phyloP scores from a whole-genome alignment of 2,888 invertebrate genomes.

The Desoria tigrina region DNA sequence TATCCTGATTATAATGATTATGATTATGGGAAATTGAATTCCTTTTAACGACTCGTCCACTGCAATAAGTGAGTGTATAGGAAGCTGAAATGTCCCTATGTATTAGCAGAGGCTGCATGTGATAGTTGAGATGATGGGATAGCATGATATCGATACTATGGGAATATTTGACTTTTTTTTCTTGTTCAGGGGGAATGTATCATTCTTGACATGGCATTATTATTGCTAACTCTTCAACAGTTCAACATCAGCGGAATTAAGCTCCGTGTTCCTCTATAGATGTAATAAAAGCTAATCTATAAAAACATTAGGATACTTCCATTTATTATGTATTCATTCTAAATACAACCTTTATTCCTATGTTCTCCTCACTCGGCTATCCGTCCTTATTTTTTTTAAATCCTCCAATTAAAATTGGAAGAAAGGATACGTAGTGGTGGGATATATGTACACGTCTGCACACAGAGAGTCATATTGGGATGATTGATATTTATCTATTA shows the following conservation, averaged over 20 bases:
- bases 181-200: conserved; percentile 18
- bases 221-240: conserved; percentile 19
- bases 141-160: conserved; percentile 35
- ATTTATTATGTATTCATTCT: neutral
- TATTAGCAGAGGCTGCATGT: conserved; percentile 26
- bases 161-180: conserved; percentile 37
- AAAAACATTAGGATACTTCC: conserved; percentile 6
- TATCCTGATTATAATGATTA: conserved; percentile 29
- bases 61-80: neutral
- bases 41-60: conserved; percentile 28
- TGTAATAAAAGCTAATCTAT: conserved; percentile 24
- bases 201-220: conserved; percentile 23
- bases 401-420: conserved; percentile 41
- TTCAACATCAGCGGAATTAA: no score
- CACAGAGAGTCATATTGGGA: no score
- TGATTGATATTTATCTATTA: conserved; percentile 45
- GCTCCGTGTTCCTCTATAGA: conserved; percentile 8
- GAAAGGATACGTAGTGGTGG: conserved; percentile 34
- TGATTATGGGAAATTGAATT: conserved; percentile 49
- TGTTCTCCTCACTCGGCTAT: neutral
- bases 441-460: no score
- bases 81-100: conserved; percentile 40
- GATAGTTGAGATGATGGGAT: conserved; percentile 24
- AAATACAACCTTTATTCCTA: neutral
- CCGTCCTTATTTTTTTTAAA: neutral